Base-by-base conservation (phyloP, 37 sponge, comb jelly and placozoan genomes). In the Ephydatia muelleri region DNA sequence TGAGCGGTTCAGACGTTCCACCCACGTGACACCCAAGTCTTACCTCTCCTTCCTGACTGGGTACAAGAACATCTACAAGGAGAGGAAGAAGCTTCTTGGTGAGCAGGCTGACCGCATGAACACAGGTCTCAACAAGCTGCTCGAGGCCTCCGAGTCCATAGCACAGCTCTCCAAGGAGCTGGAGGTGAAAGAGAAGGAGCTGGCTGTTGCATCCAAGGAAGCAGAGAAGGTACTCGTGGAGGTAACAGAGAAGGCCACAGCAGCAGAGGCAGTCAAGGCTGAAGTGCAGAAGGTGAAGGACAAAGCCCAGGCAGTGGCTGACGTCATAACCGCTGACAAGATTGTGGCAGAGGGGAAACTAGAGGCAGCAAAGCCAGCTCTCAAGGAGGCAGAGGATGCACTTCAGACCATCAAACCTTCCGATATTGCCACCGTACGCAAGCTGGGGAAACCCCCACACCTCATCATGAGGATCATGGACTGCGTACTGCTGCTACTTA, bases 381-480 rank as follows among this genome's bases (percentile, higher is more conserved):
- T 99, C 27, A 91, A 95, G 70, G 93, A 97, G 80, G 99, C 99
- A 38, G 99, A 99, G 83, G 88, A 89, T 40, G 99, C 99, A 22
- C 90, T 99, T 66, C 86, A 96, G 85, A 99, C 99, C 32, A 97
- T 99, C 92, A 97, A 99, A 74, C 87, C 99, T 39, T 87, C 87
- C 19, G 92, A 99, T 78, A 99, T 99, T 72, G 88, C 99, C 37
- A 97, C 99, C 65, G 99, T 99, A 13, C 85, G 99, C 19, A 97
- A 97, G 80, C 89, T 99, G 48, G 96, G 89, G 25, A 99, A 97
- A 69, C 99, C 99, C 5, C 99, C 99, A 35, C 99, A 99, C 80
- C 91, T 99, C 67, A 99, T 99, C 80, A 99, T 99, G 99, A 82
- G 99, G 31, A 99, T 99, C 84, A 99, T 99, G 99, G 99, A 99